Conservation (phyloP, 2,113 vertebrate genomes). For the Pluvialis apricaria region DNA sequence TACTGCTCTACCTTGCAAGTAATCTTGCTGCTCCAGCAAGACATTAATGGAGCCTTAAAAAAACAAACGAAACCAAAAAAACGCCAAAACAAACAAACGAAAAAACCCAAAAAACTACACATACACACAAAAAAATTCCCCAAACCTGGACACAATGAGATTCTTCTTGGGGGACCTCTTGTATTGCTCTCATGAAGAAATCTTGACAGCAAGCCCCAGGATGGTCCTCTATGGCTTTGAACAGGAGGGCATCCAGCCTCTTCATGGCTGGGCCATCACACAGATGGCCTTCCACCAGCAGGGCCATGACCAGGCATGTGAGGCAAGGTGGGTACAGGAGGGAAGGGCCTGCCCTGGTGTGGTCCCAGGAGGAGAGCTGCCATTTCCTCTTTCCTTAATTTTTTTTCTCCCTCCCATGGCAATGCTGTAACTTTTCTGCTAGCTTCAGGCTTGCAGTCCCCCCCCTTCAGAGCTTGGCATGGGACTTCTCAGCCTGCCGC, state of each 20-base stretch:
- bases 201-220: background rate
- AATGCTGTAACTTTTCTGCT: background rate
- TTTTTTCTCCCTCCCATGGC: background rate
- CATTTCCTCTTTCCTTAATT: background rate
- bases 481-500: background rate
- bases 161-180: background rate
- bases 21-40: background rate
- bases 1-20: background rate
- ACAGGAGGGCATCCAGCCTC: background rate
- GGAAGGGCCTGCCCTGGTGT: background rate
- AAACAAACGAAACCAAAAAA: too few species aligned
- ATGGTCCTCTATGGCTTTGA: background rate
- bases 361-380: background rate
- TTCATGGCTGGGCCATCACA: background rate
- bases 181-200: background rate
- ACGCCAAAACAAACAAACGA: too few species aligned
- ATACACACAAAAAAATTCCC: too few species aligned
- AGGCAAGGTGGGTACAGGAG: background rate
- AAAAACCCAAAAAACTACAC: too few species aligned
- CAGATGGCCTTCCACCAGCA: background rate
- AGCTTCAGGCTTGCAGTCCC: background rate
- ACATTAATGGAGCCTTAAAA: background rate
- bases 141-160: background rate
- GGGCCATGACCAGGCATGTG: rapidly evolving
- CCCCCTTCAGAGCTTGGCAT: background rate